phyloP scores from a whole-genome alignment of 2,888 invertebrate species.

The Cremastinae sp. region DNA sequence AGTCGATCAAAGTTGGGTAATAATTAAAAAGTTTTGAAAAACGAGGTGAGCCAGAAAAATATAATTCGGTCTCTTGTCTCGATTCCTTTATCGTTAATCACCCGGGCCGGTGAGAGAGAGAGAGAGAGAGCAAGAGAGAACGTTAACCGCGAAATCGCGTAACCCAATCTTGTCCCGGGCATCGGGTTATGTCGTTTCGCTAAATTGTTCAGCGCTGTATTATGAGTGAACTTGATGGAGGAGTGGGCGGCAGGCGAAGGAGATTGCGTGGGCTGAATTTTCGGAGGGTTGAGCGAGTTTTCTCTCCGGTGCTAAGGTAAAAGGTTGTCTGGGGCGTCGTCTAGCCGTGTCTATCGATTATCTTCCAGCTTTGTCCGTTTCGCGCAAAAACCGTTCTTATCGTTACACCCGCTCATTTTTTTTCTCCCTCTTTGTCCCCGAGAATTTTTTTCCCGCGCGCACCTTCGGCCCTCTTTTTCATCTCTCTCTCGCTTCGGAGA shows the following conservation, averaged over 20 bases:
- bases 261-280: conserved; percentile 41
- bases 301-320: conserved; percentile 76
- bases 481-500: conserved; percentile 38
- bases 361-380: conserved; percentile 75
- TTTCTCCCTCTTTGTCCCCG: conserved; percentile 45
- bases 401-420: conserved; percentile 49
- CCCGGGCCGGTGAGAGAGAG: neutral
- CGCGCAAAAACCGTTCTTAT: conserved; percentile 69
- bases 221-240: conserved; percentile 14
- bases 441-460: conserved; percentile 41
- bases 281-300: conserved; percentile 70
- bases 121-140: no score
- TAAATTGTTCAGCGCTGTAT: conserved; percentile 42
- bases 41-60: no score
- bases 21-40: no score
- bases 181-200: conserved; percentile 32
- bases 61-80: no score
- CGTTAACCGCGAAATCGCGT: conserved; percentile 2
- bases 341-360: conserved; percentile 81
- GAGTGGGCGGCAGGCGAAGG: neutral
- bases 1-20: no score
- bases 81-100: no score
- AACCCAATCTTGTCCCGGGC: conserved; percentile 3
- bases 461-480: conserved; percentile 24
- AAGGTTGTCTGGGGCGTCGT: conserved; percentile 80